Conservation (phyloP, 2,113 vertebrate species). For the Platanista minor region DNA sequence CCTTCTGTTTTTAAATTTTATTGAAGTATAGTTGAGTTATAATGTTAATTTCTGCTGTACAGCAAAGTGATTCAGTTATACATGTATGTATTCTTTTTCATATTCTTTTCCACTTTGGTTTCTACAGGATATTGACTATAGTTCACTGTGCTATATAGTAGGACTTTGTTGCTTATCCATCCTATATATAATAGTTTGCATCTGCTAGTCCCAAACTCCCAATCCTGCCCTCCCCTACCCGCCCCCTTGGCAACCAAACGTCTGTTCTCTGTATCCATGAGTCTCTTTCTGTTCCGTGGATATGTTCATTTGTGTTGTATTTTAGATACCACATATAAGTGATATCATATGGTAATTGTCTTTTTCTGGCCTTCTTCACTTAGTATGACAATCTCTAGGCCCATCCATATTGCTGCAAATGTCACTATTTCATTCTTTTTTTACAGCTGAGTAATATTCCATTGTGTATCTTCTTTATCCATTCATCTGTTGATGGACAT, state of each 20-base stretch:
- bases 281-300: neutral
- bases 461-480: neutral
- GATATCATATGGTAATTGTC: neutral
- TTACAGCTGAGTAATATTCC: neutral
- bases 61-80: neutral
- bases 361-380: neutral
- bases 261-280: neutral
- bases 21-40: neutral
- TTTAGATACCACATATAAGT: neutral
- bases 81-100: neutral
- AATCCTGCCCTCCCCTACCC: neutral
- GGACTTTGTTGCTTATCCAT: neutral
- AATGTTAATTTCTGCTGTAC: neutral
- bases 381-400: neutral
- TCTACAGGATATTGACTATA: neutral
- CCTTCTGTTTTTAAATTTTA: neutral
- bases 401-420: neutral
- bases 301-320: neutral
- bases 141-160: neutral
- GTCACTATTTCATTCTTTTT: neutral
- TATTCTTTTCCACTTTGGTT: neutral
- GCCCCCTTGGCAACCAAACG: neutral
- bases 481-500: neutral
- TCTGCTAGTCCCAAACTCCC: neutral
- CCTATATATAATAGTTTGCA: neutral